Percentiles rank a stretch among this genome's conserved stretches.
Evolutionary conservation across 2,113 vertebrate genomes (phyloP).

Genomic region (Brachypteracias leptosomus): DNA sequence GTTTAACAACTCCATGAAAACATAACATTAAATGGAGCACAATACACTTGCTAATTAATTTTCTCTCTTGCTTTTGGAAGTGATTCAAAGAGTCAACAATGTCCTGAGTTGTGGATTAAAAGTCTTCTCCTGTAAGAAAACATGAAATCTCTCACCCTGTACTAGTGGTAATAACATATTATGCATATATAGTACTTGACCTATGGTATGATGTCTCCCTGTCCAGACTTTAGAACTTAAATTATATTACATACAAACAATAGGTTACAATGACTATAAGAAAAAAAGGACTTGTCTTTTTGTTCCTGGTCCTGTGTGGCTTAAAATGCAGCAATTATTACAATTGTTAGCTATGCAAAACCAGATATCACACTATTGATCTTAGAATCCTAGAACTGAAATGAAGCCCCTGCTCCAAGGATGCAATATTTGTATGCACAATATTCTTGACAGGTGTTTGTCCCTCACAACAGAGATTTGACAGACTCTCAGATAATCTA

Average conservation of each 20-base stretch:
- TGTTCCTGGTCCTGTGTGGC: neutral
- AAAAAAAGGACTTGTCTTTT: neutral
- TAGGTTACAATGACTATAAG: neutral
- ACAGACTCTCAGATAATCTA: neutral
- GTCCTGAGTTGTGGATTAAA: neutral
- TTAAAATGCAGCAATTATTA: neutral
- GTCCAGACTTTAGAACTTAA: neutral
- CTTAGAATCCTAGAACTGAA: neutral
- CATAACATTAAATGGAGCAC: neutral
- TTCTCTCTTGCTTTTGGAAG: neutral
- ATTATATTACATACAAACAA: neutral
- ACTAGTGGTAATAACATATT: neutral
- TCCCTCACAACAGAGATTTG: neutral
- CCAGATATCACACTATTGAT: neutral
- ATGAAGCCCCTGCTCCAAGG: neutral
- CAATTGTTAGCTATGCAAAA: neutral
- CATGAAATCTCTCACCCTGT: neutral
- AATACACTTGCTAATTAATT: neutral
- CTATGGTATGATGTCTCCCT: neutral
- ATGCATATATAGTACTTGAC: neutral
- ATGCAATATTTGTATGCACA: neutral
- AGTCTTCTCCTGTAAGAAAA: neutral
- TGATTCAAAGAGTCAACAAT: neutral
- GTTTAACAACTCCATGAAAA: neutral
- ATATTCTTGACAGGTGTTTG: neutral